phyloP scores from a whole-genome alignment of 2,797 vertebrate genomes.

The Pangasius sanitwongsei region DNA sequence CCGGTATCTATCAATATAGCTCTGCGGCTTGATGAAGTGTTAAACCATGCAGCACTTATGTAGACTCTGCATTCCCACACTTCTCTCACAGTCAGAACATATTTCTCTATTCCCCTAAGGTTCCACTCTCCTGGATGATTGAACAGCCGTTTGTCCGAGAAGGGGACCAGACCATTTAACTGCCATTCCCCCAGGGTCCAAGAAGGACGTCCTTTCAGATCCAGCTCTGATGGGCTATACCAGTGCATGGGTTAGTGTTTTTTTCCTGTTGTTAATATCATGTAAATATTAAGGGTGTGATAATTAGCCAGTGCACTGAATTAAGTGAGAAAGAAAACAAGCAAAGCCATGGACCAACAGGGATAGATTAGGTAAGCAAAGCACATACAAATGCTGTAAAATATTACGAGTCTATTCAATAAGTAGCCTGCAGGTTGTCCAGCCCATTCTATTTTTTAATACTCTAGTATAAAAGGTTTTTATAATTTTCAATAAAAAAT shows the following conservation, averaged over 20 bases:
- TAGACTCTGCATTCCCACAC: conserved; percentile 58
- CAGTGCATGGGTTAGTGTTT: not conserved
- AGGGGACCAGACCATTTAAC: conserved; percentile 72
- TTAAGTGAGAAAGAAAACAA: not conserved
- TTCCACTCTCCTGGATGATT: conserved; percentile 68
- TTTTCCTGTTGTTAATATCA: not conserved
- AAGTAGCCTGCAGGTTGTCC: not conserved
- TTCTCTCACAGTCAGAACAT: conserved; percentile 56
- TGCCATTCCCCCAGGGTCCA: conserved; percentile 62
- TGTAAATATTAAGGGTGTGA: not conserved
- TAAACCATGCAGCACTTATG: conserved; percentile 58
- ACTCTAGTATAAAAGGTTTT: not conserved
- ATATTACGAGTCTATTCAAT: not conserved
- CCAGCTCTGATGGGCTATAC: not conserved
- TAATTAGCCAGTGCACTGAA: not conserved
- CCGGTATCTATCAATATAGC: conserved; percentile 49
- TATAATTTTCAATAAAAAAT: not conserved
- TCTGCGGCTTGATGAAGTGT: conserved; percentile 46
- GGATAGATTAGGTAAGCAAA: not conserved
- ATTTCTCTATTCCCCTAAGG: conserved; percentile 65
- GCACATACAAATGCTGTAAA: not conserved
- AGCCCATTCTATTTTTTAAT: not conserved
- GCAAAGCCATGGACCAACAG: not conserved
- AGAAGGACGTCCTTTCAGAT: conserved; percentile 44
- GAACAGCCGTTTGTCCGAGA: conserved; percentile 69